Conservation (phyloP, 2,113 vertebrate species). For the Dermatemys mawii region DNA sequence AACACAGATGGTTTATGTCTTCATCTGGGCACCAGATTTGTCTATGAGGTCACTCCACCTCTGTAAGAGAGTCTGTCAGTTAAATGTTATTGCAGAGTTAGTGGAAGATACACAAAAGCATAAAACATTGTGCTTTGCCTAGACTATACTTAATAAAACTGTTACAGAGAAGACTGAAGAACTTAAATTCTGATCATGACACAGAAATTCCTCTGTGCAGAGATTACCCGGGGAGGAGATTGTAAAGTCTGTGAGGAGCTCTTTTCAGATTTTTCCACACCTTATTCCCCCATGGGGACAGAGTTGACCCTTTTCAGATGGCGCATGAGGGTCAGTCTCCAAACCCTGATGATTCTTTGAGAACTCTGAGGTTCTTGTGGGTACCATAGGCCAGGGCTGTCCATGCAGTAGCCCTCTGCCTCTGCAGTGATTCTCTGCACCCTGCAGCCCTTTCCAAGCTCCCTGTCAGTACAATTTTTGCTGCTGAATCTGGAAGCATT, state of each 20-base stretch:
- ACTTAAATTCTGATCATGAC: not conserved
- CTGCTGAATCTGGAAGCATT: not conserved
- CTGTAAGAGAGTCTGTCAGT: not conserved
- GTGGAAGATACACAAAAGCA: not conserved
- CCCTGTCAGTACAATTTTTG: not conserved
- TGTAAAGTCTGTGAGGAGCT: not conserved
- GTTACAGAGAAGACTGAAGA: not conserved
- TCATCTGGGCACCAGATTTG: not conserved
- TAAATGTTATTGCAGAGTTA: not conserved
- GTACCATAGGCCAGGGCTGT: not conserved
- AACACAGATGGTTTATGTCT: slow-evolving; percentile 7
- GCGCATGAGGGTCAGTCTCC: not conserved
- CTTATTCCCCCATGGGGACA: not conserved
- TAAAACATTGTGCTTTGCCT: not conserved
- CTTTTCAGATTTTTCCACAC: not conserved
- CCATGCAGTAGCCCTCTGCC: not conserved
- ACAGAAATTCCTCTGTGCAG: not conserved
- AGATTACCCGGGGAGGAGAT: accelerated
- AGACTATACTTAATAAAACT: not conserved
- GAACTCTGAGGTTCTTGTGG: not conserved
- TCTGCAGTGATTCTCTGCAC: not conserved
- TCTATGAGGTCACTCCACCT: not conserved
- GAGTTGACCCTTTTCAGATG: not conserved
- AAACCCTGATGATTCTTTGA: not conserved
- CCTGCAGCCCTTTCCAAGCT: not conserved